Evolutionary conservation across 1,140 invertebrate species (phyloP).

Genomic region (Bilobella aurantiaca): DNA sequence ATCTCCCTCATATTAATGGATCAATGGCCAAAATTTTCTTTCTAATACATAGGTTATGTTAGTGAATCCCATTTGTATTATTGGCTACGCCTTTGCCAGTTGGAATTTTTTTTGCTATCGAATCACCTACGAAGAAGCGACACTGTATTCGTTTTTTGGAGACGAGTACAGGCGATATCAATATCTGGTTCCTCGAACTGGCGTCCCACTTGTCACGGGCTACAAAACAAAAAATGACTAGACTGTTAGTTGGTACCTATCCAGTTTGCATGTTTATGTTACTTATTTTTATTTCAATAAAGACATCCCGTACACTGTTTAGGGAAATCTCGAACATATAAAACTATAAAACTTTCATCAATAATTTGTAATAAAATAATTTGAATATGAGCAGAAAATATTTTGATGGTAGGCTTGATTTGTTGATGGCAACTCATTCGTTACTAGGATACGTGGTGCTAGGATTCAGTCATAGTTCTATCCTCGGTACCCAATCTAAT

Average conservation of each 20-base stretch:
- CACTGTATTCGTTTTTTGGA: slow-evolving; percentile 88
- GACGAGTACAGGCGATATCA: slow-evolving; percentile 82
- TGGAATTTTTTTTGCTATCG: slow-evolving; percentile 89
- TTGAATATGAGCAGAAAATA: too few species aligned
- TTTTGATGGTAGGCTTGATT: too few species aligned
- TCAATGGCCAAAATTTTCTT: slow-evolving; percentile 19
- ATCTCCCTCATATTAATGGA: slow-evolving; percentile 9
- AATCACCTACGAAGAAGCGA: slow-evolving; percentile 80
- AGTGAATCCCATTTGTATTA: slow-evolving; percentile 78
- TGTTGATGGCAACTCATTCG: not conserved
- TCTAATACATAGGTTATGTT: slow-evolving; percentile 72
- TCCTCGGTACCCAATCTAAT: not conserved
- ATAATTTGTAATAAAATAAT: too few species aligned
- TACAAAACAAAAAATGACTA: too few species aligned
- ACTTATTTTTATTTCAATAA: not conserved
- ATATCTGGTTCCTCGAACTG: slow-evolving; percentile 62
- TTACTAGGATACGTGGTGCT: not conserved
- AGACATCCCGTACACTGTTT: too few species aligned
- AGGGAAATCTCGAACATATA: too few species aligned
- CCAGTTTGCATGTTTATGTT: not conserved
- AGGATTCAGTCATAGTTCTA: not conserved
- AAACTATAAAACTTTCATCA: too few species aligned
- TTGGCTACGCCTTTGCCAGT: slow-evolving; percentile 66
- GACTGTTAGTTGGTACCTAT: too few species aligned
- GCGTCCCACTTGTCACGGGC: slow-evolving; percentile 83